Base-by-base conservation (phyloP, 2,113 vertebrate genomes). In the Crotalus viridis region DNA sequence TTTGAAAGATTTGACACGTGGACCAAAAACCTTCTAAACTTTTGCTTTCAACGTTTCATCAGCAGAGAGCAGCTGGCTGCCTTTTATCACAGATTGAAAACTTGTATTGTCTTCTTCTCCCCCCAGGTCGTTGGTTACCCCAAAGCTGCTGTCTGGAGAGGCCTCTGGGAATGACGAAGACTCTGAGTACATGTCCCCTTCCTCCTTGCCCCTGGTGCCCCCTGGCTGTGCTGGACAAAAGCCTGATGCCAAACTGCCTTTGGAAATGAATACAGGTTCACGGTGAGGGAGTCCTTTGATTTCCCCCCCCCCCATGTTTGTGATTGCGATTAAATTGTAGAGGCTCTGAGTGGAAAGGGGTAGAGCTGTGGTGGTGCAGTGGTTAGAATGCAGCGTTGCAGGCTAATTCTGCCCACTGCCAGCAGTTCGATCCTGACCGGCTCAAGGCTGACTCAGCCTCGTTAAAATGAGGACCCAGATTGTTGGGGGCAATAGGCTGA, bases 161-260 rank as follows among this genome's bases (percentile, higher is more conserved):
- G 98, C 98, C 91, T 96, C 96, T 64, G 98, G 99, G 91, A 98
- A 97, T 0, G 98, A 98, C 10, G 99, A 99, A 90, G 99, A 99
- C 94, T 98, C 98, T 0, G 99, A 99, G 90, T 99, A 99, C 97
- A 99, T 99, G 99, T 98, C 98, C 52, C 99, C 99, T 1, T 98
- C 98, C 46, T 99, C 99, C 6, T 98, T 98, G 55, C 99, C 99
- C 1, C 92, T 98, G 64, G 96, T 98, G 89, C 97, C 97, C 86
- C 96, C 97, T 81, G 97, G 88, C 95, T 93, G 96, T 88, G 96
- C 98, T 92, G 97, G 96, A 56, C 97, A 97, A 7, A 98, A 98
- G 90, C 24, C 97, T 87, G 97, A 98, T 59, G n/a, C 92, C 22
- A 98, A 97, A 87, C 90, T 96, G 95, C 96, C 98, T 94, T 92